These are phyloP conservation scores for Platalea minor DNA, from an alignment of 2,797 vertebrate species.

Conservation along the genomic window DNA sequence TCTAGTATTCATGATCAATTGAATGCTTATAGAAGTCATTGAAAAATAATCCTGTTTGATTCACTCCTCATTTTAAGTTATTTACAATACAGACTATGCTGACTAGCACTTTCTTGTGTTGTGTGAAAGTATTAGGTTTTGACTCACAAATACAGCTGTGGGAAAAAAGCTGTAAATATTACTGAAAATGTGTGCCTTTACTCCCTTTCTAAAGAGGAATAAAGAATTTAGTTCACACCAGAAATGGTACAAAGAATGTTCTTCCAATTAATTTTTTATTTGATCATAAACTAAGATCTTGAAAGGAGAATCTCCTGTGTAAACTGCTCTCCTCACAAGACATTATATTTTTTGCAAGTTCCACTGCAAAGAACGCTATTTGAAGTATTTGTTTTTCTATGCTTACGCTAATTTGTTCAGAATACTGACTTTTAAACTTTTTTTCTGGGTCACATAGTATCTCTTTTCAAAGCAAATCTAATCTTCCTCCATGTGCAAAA, in stretches of 20 bases:
- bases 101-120: slow-evolving; percentile 17
- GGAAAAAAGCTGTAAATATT: not conserved
- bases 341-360: not conserved
- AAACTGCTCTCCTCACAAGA: not conserved
- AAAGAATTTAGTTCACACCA: not conserved
- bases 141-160: not conserved
- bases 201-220: not conserved
- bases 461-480: not conserved
- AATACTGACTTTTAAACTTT: not conserved
- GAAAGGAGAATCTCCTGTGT: not conserved
- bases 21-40: slow-evolving; percentile 43
- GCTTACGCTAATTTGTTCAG: not conserved
- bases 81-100: slow-evolving; percentile 34
- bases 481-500: not conserved
- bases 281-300: not conserved
- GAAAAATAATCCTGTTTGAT: slow-evolving; percentile 52
- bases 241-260: not conserved
- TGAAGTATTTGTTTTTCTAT: not conserved
- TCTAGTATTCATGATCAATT: slow-evolving; percentile 50
- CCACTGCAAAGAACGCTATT: not conserved
- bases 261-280: not conserved
- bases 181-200: not conserved
- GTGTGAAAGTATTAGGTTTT: not conserved
- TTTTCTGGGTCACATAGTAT: not conserved
- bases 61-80: slow-evolving; percentile 41